Evolutionary conservation across 2,888 invertebrate genomes (phyloP), one percentile per base, ranked within the genome.

Genomic region (Hirtodrosophila trivittata): DNA sequence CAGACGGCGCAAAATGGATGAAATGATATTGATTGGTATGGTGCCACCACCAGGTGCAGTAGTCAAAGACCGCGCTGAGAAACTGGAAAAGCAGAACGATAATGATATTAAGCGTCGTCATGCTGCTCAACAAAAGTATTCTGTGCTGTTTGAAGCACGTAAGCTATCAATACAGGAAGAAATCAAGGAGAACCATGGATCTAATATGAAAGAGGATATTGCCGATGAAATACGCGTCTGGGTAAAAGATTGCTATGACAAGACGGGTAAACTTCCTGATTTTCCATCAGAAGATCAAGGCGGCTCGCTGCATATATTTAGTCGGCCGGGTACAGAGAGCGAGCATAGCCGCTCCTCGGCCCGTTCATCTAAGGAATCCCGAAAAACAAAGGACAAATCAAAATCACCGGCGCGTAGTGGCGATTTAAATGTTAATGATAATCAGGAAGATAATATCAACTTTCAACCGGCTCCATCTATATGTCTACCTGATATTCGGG

Each of bases 261-360:
- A 95, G 80, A 95, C 96, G 3, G 96, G 95, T 18, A 95, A 95
- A 87, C 94, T 98, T 84, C 98, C 98, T 0, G 97, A 98, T 75
- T 94, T 97, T 81, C 98, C 98, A 0, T 95, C 96, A 1, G 97
- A 95, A 68, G 98, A 98, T 86, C 94, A 95, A 76, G 97, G 97
- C 5, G 97, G 97, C 0, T 97, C 97, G 0, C 92, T 95, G 74
- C 92, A 95, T 64, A 94, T 98, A 90, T 95, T 97, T 71, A 95
- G 95, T 77, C 92, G 95, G 77, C 95, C 95, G 91, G 94, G 94
- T n/a, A 94, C 94, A 3, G 95, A 95, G 47, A 96, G 96, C 88
- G 95, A 95, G 82, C 90, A 95, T 4, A 96, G 96, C 80, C 95
- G 96, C 88, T 95, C 95, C 0, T 95, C 95, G 0, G 95, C 94